Base-by-base conservation (phyloP, 2,113 vertebrate species). In the Pithys albifrons region DNA sequence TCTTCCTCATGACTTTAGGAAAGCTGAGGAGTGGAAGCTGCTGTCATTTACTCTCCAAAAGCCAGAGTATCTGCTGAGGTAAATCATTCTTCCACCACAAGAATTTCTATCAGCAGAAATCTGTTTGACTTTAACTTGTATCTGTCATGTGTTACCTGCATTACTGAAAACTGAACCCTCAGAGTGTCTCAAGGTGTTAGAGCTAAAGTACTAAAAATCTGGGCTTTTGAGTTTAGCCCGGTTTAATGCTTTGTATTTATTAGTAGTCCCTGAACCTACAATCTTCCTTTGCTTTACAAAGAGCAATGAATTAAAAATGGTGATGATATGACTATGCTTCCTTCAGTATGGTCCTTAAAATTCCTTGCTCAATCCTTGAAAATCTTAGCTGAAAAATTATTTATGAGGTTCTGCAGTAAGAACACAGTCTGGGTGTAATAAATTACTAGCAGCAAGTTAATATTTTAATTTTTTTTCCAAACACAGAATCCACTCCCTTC, bases 301-400 rank as follows among this genome's bases (percentile, higher is more conserved):
- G 19, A 73, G 18, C 46, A 58, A 33, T 24, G 72, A 93, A 48
- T 74, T 46, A 77, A 88, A 93, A 46, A 62, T 0, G 2, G 75
- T n/a, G 75, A 55, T 37, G 62, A 91, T 96, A 93, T 45, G 52
- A 96, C 85, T 86, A 96, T 78, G 84, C 71, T 97, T 97, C 88
- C 90, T 85, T 88, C 77, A 70, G 24, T n/a, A 79, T 91, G 52
- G 67, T 84, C 85, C 84, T 96, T 93, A 95, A 95, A 97, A 97
- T 94, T 79, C 84, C 48, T 88, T 91, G 29, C 80, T 92, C 69
- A 55, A 25, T 85, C 90, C 91, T 81, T 97, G 92, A 90, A 97
- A 97, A 95, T 76, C 74, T 80, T 73, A 90, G 73, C 96, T 78
- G 70, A 94, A 92, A 67, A 70, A 91, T 91, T 97, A 95, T 95